phyloP scores from a whole-genome alignment of 2,888 invertebrate genomes.

The Shargacucullia verbasci region DNA sequence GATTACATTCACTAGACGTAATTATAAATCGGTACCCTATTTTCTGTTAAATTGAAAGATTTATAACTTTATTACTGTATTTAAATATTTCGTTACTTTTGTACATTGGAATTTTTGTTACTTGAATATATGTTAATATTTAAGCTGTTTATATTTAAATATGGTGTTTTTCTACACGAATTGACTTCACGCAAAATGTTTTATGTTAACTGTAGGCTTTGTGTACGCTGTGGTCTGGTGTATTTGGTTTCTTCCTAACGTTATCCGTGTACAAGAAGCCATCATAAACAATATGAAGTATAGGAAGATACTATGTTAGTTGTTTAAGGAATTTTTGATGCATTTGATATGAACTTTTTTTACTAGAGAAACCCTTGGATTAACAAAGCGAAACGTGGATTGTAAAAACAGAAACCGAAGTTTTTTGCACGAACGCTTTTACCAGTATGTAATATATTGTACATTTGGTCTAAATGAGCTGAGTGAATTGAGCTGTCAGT shows the following conservation, averaged over 20 bases:
- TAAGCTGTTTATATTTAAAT: conserved; percentile 87
- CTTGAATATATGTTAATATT: conserved; percentile 86
- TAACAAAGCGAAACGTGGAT: conserved; percentile 82
- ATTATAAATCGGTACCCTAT: conserved; percentile 75
- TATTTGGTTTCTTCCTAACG: conserved; percentile 83
- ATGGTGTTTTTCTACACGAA: conserved; percentile 84
- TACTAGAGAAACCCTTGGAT: conserved; percentile 84
- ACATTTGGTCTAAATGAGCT: conserved; percentile 89
- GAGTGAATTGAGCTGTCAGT: conserved; percentile 87
- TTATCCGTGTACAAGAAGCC: conserved; percentile 81
- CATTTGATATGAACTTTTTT: conserved; percentile 89
- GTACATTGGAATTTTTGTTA: conserved; percentile 88
- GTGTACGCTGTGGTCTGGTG: conserved; percentile 85
- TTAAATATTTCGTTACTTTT: conserved; percentile 86
- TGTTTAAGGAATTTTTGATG: conserved; percentile 89
- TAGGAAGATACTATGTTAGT: conserved; percentile 87
- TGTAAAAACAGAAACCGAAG: conserved; percentile 85
- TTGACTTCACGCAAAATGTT: conserved; percentile 82
- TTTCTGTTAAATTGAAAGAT: conserved; percentile 83
- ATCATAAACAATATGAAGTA: conserved; percentile 82
- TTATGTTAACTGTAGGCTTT: conserved; percentile 83
- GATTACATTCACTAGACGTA: conserved; percentile 63
- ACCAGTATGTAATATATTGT: conserved; percentile 89
- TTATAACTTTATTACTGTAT: conserved; percentile 81
- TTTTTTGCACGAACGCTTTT: conserved; percentile 86